Percentiles rank a stretch among this genome's conserved stretches.
Conservation (phyloP, 2,797 vertebrate genomes). For the Enteromius thamalakanensis region DNA sequence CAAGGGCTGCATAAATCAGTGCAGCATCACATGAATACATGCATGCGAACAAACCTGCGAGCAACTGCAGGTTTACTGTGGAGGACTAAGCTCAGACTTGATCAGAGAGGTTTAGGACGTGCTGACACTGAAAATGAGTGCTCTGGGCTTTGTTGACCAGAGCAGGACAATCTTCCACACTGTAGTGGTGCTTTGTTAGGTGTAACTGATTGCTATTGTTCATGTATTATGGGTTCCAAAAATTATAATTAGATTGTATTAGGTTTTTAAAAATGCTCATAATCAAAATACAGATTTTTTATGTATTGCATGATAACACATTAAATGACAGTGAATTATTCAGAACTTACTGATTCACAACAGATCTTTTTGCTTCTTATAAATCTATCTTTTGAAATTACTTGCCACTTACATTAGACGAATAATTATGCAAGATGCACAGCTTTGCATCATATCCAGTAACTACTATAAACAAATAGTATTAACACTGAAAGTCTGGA, state of each 20-base stretch:
- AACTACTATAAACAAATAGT: background rate
- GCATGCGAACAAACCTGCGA: constrained; percentile 55
- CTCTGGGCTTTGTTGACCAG: constrained; percentile 4
- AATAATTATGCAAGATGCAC: background rate
- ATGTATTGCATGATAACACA: background rate
- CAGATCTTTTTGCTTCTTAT: background rate
- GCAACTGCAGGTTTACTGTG: constrained; percentile 49
- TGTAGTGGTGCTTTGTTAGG: background rate
- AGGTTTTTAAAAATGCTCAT: background rate
- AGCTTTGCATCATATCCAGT: background rate
- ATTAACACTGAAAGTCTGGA: background rate
- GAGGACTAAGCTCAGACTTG: constrained; percentile 30
- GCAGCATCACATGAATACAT: constrained; percentile 45
- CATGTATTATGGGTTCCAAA: background rate
- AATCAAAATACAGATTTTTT: background rate
- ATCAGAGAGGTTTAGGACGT: constrained; percentile 17
- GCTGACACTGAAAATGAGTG: constrained; percentile 30
- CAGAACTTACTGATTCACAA: background rate
- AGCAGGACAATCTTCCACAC: background rate
- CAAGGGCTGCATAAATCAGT: constrained; percentile 64
- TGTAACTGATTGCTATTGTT: background rate
- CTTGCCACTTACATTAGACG: background rate
- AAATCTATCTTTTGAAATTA: background rate
- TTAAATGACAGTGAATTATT: background rate
- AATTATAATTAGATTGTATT: background rate